Evolutionary conservation across 2,888 invertebrate species (phyloP).

Genomic region (Coleophora deauratella): DNA sequence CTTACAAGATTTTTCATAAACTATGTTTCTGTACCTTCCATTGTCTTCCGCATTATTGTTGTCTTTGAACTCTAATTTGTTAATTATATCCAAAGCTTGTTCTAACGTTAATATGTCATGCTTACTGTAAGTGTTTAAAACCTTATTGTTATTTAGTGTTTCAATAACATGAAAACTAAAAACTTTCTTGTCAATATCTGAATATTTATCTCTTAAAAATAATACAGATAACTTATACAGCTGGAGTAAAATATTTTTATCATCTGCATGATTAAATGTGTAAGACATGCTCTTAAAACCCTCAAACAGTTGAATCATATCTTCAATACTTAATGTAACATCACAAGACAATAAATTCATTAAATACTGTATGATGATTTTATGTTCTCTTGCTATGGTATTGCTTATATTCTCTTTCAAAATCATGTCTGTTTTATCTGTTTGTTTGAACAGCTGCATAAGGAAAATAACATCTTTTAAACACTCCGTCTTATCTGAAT

Average conservation of each 20-base stretch:
- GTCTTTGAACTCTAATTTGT: slow-evolving; percentile 23
- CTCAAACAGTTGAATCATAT: slow-evolving; percentile 27
- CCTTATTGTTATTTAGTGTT: slow-evolving; percentile 24
- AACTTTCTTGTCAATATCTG: slow-evolving; percentile 34
- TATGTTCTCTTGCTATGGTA: slow-evolving; percentile 25
- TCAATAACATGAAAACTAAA: slow-evolving; percentile 36
- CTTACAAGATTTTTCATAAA: slow-evolving; percentile 51
- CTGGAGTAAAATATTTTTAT: slow-evolving; percentile 28
- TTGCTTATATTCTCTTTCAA: slow-evolving; percentile 17
- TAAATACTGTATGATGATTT: slow-evolving; percentile 35
- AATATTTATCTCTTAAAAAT: slow-evolving; percentile 30
- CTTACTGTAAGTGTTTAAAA: slow-evolving; percentile 21
- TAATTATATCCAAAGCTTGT: slow-evolving; percentile 26
- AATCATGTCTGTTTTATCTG: slow-evolving; percentile 13
- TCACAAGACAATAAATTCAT: slow-evolving; percentile 34
- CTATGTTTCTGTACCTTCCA: slow-evolving; percentile 45
- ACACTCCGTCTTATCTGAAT: slow-evolving; percentile 40
- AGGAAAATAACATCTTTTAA: slow-evolving; percentile 38
- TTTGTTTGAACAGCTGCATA: slow-evolving; percentile 30
- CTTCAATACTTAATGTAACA: slow-evolving; percentile 26
- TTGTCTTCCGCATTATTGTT: slow-evolving; percentile 28
- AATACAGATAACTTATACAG: slow-evolving; percentile 35
- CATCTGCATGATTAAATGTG: slow-evolving; percentile 16
- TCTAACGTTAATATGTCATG: slow-evolving; percentile 37
- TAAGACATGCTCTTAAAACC: slow-evolving; percentile 20